phyloP scores from a whole-genome alignment of 1,140 invertebrate genomes.

The Hyposmocoma kahamanoa region DNA sequence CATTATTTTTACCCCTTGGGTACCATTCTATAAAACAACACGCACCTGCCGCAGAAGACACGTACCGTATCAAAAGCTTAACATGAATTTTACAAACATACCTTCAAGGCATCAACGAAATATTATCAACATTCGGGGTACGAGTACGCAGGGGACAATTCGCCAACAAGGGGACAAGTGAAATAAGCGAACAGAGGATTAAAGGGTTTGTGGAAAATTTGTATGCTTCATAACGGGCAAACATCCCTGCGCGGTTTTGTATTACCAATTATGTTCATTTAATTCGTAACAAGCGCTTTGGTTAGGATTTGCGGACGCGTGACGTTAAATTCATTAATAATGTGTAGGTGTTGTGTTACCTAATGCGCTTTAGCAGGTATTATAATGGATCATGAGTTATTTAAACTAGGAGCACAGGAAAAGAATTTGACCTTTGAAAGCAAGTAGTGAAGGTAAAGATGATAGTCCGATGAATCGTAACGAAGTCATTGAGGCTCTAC shows the following conservation, averaged over 20 bases:
- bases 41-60: conserved; percentile 22
- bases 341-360: conserved; percentile 16
- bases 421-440: no score
- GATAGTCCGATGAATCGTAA: no score
- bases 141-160: conserved; percentile 35
- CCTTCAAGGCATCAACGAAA: conserved; percentile 44
- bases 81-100: conserved; percentile 33
- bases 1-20: conserved; percentile 23
- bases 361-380: no score
- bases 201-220: conserved; percentile 70
- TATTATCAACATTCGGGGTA: conserved; percentile 45
- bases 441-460: no score
- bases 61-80: conserved; percentile 32
- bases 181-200: conserved; percentile 66
- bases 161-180: conserved; percentile 64
- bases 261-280: conserved; percentile 70
- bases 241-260: conserved; percentile 53
- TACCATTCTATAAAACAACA: conserved; percentile 22
- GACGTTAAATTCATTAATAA: conserved; percentile 25
- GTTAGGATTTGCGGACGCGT: neutral
- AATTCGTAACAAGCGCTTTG: conserved; percentile 32
- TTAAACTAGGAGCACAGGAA: no score
- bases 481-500: no score
- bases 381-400: no score
- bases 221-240: conserved; percentile 51